Conservation (phyloP, 2,113 vertebrate genomes). For the Peromyscus maniculatus region DNA sequence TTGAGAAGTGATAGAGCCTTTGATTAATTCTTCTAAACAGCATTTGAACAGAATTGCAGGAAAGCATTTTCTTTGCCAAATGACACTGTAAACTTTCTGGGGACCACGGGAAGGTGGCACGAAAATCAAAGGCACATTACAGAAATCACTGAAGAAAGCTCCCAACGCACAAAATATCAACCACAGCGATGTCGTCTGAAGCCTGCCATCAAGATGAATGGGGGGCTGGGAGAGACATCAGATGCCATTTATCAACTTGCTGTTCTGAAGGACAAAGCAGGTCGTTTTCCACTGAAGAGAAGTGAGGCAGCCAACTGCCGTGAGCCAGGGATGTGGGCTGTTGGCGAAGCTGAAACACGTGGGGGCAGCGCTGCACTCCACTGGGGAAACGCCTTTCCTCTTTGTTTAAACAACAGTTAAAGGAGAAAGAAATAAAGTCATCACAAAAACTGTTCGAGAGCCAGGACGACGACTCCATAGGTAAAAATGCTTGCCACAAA, state of each 20-base stretch:
- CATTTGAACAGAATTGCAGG: conserved; percentile 48
- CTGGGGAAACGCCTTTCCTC: not conserved
- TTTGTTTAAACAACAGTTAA: conserved; percentile 36
- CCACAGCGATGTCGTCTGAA: not conserved
- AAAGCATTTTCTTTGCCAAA: conserved; percentile 62
- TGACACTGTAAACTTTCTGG: conserved; percentile 61
- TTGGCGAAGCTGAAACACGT: not conserved
- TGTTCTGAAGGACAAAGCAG: conserved; percentile 74
- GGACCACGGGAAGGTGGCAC: not conserved
- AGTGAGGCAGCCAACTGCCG: not conserved
- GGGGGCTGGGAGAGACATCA: conserved; percentile 53
- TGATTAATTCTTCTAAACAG: conserved; percentile 63
- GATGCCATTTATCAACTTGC: conserved; percentile 64
- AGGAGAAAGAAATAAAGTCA: conserved; percentile 3
- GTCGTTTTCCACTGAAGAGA: conserved; percentile 16
- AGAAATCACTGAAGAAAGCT: conserved; percentile 59
- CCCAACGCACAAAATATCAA: conserved; percentile 55
- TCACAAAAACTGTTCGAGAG: not conserved
- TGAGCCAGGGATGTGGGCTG: not conserved
- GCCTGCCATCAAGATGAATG: conserved; percentile 69
- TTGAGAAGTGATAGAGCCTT: conserved; percentile 24
- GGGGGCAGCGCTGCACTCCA: not conserved
- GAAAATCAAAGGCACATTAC: conserved; percentile 58
- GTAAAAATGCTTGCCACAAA: not conserved
- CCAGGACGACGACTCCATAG: not conserved